Conservation (phyloP, 23 tunicate genomes). For the Halocynthia roretzi region DNA sequence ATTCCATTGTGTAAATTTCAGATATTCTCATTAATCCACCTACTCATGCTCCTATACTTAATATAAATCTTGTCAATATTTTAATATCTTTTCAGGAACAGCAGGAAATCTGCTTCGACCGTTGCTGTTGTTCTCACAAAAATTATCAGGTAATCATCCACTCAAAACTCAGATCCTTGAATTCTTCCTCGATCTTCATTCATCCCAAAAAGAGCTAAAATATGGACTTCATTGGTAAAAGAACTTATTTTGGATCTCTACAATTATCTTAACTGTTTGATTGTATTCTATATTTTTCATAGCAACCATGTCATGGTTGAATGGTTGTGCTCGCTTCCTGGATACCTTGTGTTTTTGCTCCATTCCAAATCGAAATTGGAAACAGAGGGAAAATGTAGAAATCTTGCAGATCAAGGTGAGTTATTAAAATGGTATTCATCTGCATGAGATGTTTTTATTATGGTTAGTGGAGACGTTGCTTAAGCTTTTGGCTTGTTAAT, state of each 20-base stretch:
- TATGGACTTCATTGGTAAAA: not conserved
- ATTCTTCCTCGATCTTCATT: conserved; percentile 5
- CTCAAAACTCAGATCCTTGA: not conserved
- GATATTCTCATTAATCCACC: no score
- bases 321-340: conserved; percentile 13
- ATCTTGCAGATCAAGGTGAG: not conserved
- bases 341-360: not conserved
- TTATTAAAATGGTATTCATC: not conserved
- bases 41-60: no score
- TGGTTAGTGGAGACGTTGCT: no score
- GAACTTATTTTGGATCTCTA: not conserved
- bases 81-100: not conserved
- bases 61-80: no score
- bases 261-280: not conserved
- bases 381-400: not conserved
- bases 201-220: not conserved
- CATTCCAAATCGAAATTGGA: not conserved
- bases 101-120: not conserved
- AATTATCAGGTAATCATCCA: not conserved
- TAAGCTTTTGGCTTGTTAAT: no score
- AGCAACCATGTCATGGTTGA: not conserved
- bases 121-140: not conserved
- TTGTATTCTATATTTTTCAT: not conserved
- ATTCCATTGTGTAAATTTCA: no score
- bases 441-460: no score